Base-by-base conservation (phyloP, 2,888 invertebrate species). In the Melipona beecheii region DNA sequence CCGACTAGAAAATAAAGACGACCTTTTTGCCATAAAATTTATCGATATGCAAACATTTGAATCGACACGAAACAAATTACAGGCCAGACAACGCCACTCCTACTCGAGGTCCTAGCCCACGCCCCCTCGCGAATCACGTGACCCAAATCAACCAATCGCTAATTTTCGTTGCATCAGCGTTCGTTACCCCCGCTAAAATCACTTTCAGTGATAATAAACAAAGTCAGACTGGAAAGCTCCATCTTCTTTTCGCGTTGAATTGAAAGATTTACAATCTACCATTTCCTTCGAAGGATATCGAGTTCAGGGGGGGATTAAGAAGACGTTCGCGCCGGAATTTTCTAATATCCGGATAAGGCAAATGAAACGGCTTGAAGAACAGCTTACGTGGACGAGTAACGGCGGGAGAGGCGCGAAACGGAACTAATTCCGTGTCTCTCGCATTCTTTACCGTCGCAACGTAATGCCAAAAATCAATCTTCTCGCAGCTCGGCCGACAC, bases 401-500 rank as follows among this genome's bases (percentile, higher is more conserved):
- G 9, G 49, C 24, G 78, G 56, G 69, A 78, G 36, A 69, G 69
- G 68, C 69, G 73, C 11, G 74, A 69, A 64, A 50, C 81, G 74
- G 65, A 78, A 81, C 74, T 81, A 81, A 78, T 81, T 78, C 52
- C 74, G 69, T 74, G 69, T 78, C 64, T 73, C 50, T 69, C 64
- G 73, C 78, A 79, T 78, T 78, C 74, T 79, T 81, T 72, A 78
- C 64, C 74, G 79, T 79, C 79, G 70, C 69, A 81, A 58, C 70
- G 64, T 81, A 79, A 78, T 74, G 79, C 69, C 64, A 58, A 70
- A 78, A 78, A 78, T 81, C 81, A 73, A 78, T 81, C 81, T 70
- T 36, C 52, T 64, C 15, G 81, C 69, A 15, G 21, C 15, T 78
- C 69, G 11, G 21, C 19, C 73, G 21, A 49, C 13, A 31, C 31